Conservation (phyloP, 1,140 invertebrate species). For the Cotesia glomerata region DNA sequence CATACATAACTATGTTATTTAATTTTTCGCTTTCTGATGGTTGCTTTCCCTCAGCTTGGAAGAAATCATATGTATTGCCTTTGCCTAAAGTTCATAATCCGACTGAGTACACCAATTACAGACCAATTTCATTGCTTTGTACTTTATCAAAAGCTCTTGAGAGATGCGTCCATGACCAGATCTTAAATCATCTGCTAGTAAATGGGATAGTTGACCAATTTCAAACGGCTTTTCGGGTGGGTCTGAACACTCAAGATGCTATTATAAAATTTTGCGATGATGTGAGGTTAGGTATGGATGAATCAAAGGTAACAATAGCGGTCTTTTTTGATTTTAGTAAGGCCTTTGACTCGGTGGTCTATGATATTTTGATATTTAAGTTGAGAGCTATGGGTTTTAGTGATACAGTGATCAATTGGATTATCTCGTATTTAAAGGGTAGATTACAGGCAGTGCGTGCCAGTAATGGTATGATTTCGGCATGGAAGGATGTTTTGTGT, state of each 20-base stretch:
- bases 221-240: neutral
- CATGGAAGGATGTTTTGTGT: neutral
- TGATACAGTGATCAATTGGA: neutral
- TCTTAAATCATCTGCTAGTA: too few species aligned
- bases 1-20: too few species aligned
- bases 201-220: too few species aligned
- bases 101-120: too few species aligned
- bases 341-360: slow-evolving; percentile 15
- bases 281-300: neutral
- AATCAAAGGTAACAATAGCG: neutral
- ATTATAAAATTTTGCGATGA: neutral
- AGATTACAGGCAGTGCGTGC: neutral
- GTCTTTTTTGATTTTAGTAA: slow-evolving; percentile 18
- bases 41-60: too few species aligned
- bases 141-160: too few species aligned
- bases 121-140: too few species aligned
- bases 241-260: neutral
- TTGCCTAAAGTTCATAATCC: too few species aligned
- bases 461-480: neutral
- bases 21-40: too few species aligned
- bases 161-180: too few species aligned
- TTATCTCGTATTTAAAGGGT: neutral
- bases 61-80: too few species aligned
- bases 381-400: neutral
- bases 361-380: neutral